phyloP scores from a whole-genome alignment of 2,888 invertebrate species.

The Ophioninae sp. region DNA sequence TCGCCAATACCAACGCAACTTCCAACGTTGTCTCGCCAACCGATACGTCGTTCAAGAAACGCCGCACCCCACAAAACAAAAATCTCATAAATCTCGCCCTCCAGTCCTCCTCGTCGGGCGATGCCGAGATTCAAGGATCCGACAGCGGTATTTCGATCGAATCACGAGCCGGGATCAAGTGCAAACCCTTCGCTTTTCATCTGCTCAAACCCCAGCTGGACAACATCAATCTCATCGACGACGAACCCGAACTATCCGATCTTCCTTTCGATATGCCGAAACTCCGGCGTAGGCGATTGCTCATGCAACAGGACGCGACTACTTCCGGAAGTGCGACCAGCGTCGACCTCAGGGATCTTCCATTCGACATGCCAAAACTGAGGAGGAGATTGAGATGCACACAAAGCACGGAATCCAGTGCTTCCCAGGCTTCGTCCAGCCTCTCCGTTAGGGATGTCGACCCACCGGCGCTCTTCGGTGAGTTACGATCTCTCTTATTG shows the following conservation, averaged over 20 bases:
- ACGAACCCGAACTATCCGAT: slow-evolving; percentile 87
- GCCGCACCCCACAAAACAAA: slow-evolving; percentile 89
- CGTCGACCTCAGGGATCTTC: slow-evolving; percentile 90
- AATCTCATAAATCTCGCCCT: slow-evolving; percentile 87
- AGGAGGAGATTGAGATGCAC: slow-evolving; percentile 87
- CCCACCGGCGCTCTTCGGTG: slow-evolving; percentile 83
- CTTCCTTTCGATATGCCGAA: slow-evolving; percentile 96
- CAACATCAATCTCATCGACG: slow-evolving; percentile 76
- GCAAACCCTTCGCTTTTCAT: slow-evolving; percentile 84
- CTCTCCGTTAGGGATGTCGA: slow-evolving; percentile 90
- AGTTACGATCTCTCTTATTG: slow-evolving; percentile 65
- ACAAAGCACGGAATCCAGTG: slow-evolving; percentile 86
- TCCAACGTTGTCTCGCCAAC: slow-evolving; percentile 73
- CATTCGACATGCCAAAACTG: slow-evolving; percentile 96
- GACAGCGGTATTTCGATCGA: slow-evolving; percentile 95
- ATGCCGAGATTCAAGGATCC: slow-evolving; percentile 91
- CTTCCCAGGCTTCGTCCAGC: slow-evolving; percentile 91
- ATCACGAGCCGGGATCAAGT: slow-evolving; percentile 90
- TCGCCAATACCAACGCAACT: slow-evolving; percentile 64
- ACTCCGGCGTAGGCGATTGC: slow-evolving; percentile 86
- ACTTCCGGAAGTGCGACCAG: slow-evolving; percentile 88
- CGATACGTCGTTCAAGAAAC: slow-evolving; percentile 82
- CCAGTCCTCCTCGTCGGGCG: slow-evolving; percentile 85
- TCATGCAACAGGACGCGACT: slow-evolving; percentile 86
- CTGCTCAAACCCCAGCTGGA: slow-evolving; percentile 83